Percentiles rank a stretch among this genome's conserved stretches.
phyloP scores from a whole-genome alignment of 2,797 vertebrate genomes.

The Alca torda region DNA sequence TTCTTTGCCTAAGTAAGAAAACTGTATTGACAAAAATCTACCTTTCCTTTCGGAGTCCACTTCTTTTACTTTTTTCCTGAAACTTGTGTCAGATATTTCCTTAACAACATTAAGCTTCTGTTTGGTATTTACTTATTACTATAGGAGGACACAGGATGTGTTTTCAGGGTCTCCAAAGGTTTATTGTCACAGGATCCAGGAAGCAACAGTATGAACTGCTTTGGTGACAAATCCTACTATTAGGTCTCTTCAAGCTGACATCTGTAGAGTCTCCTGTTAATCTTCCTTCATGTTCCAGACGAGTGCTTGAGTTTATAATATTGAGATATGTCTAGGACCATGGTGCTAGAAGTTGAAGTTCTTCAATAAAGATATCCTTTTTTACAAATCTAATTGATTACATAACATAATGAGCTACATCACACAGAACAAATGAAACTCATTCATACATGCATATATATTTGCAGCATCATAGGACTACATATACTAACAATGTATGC shows the following conservation, averaged over 20 bases:
- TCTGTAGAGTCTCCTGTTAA: not conserved
- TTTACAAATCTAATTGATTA: not conserved
- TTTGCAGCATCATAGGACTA: not conserved
- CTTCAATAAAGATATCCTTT: not conserved
- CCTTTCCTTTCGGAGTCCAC: not conserved
- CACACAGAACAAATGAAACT: not conserved
- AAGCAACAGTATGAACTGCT: not conserved
- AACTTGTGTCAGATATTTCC: not conserved
- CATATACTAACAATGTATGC: not conserved
- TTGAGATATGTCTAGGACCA: not conserved
- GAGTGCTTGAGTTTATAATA: not conserved
- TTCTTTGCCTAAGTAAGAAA: not conserved
- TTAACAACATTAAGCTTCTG: not conserved
- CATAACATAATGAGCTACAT: not conserved
- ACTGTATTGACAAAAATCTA: accelerated
- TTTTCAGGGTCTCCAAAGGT: accelerated
- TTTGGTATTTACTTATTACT: not conserved
- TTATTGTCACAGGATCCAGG: not conserved
- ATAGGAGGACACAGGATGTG: not conserved
- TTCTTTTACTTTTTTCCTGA: not conserved
- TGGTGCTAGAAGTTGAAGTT: not conserved
- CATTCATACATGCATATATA: not conserved
- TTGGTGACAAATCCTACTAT: not conserved
- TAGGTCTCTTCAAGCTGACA: not conserved
- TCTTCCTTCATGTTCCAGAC: not conserved